Percentiles rank a stretch among this genome's conserved stretches.
Conservation (phyloP, 2,888 invertebrate species). For the Patella ulyssiponensis region DNA sequence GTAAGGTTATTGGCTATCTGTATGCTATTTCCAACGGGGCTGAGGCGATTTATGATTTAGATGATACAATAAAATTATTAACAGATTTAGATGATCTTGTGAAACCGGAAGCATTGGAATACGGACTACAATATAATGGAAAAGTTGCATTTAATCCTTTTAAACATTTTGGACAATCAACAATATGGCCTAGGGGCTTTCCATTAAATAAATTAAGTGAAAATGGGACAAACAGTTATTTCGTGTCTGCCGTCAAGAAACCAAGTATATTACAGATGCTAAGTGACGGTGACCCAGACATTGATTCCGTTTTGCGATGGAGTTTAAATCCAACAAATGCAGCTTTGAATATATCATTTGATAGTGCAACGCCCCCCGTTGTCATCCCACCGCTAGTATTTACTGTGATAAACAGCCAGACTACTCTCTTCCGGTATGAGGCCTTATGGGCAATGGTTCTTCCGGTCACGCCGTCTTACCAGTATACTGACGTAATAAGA, state of each 20-base stretch:
- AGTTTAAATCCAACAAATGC: conserved; percentile 39
- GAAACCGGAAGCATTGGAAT: not conserved
- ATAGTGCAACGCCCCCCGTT: conserved; percentile 47
- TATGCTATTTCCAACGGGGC: conserved; percentile 29
- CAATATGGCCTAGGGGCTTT: conserved; percentile 1
- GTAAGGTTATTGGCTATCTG: conserved; percentile 28
- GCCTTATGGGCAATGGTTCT: conserved; percentile 59
- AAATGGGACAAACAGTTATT: conserved; percentile 23
- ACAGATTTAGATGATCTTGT: conserved; percentile 21
- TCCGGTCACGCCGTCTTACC: conserved; percentile 47
- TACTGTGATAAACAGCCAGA: conserved; percentile 59
- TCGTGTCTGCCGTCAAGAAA: conserved; percentile 25
- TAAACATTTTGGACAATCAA: not conserved
- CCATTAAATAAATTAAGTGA: not conserved
- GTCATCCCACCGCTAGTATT: conserved; percentile 48
- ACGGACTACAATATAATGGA: conserved; percentile 21
- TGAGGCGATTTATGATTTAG: conserved; percentile 30
- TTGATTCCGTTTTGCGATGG: conserved; percentile 59
- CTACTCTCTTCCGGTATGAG: conserved; percentile 51
- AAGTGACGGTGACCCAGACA: conserved; percentile 60
- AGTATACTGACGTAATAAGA: conserved; percentile 57
- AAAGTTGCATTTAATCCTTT: conserved; percentile 3
- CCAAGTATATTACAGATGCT: conserved; percentile 58
- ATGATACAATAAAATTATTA: conserved; percentile 26
- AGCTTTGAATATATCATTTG: conserved; percentile 48